Evolutionary conservation across 2,113 vertebrate genomes (phyloP), one percentile per base, ranked within the genome.

Genomic region (Osmerus eperlanus): DNA sequence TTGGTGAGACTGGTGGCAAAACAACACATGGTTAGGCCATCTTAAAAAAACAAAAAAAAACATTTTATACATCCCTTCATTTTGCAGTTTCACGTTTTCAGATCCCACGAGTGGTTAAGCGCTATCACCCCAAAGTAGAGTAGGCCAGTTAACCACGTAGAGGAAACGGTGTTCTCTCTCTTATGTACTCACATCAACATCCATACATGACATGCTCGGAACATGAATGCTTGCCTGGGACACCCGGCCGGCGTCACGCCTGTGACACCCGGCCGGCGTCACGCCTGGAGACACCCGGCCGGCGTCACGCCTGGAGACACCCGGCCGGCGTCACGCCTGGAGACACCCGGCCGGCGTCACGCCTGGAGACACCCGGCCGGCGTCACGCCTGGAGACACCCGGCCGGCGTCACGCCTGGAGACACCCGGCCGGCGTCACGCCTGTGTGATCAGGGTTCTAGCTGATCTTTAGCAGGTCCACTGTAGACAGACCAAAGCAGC

Each of bases 31-130:
- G 65, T 51, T 64, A 32, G 52, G 72, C 23, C 36, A 60, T 58
- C 8, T 29, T 15, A 58, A 21, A 78, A 16, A 69, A 32, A 14
- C 11, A 19, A 85, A 18, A 77, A 74, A 79, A 75, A 74, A 70
- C 60, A 36, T 4, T 68, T 67, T 76, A 47, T 70, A 79, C 68
- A 75, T 85, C 74, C 78, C 69, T 85, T 81, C 67, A 75, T 88
- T 91, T 92, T 91, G 88, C 90, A 91, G 90, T 85, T 86, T 89
- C 70, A 91, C 78, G 85, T 91, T 89, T 92, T 81, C 85, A 90
- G 89, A 88, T 88, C 89, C 86, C 70, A 73, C 80, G 61, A 66
- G 70, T 68, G 72, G 56, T 47, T 59, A 64, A 64, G 63, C 56
- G 75, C 23, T 73, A 52, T 51, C 70, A 70, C 62, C 54, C 62